phyloP scores from a whole-genome alignment of 30 jellyfish, hydroid and myxozoan species.

The Aurelia sp. region DNA sequence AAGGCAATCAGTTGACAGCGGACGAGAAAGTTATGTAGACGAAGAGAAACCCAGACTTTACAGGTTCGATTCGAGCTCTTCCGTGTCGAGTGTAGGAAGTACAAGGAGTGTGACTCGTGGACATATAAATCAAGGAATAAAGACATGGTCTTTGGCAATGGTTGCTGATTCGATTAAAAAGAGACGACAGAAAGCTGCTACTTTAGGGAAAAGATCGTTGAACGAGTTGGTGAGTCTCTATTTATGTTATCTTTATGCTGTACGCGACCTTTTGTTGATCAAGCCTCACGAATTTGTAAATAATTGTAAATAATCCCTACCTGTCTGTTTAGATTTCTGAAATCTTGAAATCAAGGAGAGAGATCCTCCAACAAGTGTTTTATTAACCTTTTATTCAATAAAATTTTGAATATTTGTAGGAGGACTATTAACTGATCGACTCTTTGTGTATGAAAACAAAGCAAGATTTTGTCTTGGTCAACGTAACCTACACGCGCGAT shows the following conservation, averaged over 20 bases:
- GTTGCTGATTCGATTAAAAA: conserved; percentile 55
- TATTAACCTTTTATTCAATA: conserved; percentile 6
- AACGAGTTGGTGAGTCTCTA: conserved; percentile 50
- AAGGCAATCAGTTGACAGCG: conserved; percentile 64
- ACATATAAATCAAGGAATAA: conserved; percentile 10
- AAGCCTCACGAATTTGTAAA: conserved; percentile 4
- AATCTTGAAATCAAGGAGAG: conserved; percentile 6
- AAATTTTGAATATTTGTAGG: conserved; percentile 7
- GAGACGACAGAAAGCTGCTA: conserved; percentile 40
- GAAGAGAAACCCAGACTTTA: conserved; percentile 49
- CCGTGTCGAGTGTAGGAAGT: conserved; percentile 70
- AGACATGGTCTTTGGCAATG: conserved; percentile 65
- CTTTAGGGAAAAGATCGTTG: conserved; percentile 25
- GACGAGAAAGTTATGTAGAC: conserved; percentile 54
- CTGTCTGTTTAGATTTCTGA: conserved; percentile 43
- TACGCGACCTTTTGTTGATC: conserved; percentile 28
- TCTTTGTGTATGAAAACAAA: not conserved
- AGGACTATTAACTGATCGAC: conserved; percentile 11
- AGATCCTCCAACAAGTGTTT: not conserved
- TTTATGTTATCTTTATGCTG: no score
- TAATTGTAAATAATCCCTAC: conserved; percentile 38
- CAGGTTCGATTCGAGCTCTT: conserved; percentile 57
- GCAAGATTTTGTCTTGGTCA: no score
- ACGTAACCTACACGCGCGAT: no score
- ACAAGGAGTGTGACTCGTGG: conserved; percentile 48